Base-by-base conservation (phyloP, 2,113 vertebrate genomes). In the Xyliphius kryptos region DNA sequence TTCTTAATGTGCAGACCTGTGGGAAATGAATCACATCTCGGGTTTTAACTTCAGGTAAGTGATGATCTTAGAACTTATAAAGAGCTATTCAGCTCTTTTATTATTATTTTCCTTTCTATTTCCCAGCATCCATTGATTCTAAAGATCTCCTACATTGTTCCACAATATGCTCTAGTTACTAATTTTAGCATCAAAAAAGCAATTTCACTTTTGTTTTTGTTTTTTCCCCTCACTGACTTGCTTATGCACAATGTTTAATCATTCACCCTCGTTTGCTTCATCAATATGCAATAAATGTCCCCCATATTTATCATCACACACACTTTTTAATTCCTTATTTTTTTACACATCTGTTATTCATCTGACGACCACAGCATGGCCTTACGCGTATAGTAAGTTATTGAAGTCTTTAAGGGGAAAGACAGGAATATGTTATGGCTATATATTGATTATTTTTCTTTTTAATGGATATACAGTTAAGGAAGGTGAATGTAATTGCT, bases 181-280 rank as follows among this genome's bases (percentile, higher is more conserved):
- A 13, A 11, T 11, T 41, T 41, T 41, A 13, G 40, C 9, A 13
- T 41, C 40, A 41, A 3, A 8, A 11, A 26, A 26, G 22, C 22
- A 26, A 26, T 26, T 26, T 26, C 9, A 11, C 40, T 13, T 37
- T 22, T 54, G 14, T 37, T n/a, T 52, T 38, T 40, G 22, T 20
- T 9, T 22, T 50, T 21, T 2, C n/a, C 11, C n/a, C 11, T 16
- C 8, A 9, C 11, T 16, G 9, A 12, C 22, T 32, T 11, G 6
- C 54, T 32, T 19, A 53, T 61, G 63, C 68, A 61, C 70, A 56
- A 38, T 70, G 61, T 11, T 40, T 48, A 74, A 77, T 72, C 55
- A 72, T 72, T 15, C 26, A 62, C 32, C 68, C 77, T 80, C 78
- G 76, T 72, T 82, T 75, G 73, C 74, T 65, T 43, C 64, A 75